Base-by-base conservation (phyloP, 2,888 invertebrate genomes). In the Meghimatium bilineatum region DNA sequence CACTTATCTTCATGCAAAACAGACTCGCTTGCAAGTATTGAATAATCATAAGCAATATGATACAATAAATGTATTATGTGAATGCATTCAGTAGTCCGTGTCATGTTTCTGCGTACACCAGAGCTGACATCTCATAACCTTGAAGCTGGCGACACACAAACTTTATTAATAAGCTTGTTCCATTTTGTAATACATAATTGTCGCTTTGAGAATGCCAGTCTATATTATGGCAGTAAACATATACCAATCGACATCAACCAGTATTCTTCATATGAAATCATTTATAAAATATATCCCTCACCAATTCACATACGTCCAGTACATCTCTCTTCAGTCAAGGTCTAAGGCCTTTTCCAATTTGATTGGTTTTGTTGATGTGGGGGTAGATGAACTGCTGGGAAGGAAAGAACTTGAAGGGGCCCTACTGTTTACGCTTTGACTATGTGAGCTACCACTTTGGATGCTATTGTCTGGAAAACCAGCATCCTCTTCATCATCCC, bases 401-500 rank as follows among this genome's bases (percentile, higher is more conserved):
- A 66, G 63, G 49, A 82, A 75, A 66, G 66, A n/a, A 49, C 66
- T 82, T 5, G 66, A 67, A 20, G 60, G 52, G 63, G 36, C 29
- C 38, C 80, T 56, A 38, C 14, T 78, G 78, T 71, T 60, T 14
- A 36, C 23, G 23, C 38, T 29, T 34, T 34, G 56, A 60, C 60
- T 82, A 56, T 29, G 56, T 32, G 81, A 63, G 14, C 34, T 72
- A 32, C 63, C 60, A 32, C 23, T 81, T 44, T 66, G 74, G 69
- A 2, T 60, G 49, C 69, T 32, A 23, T 32, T 78, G 44, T 78
- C 66, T 56, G 71, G 71, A 71, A 60, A 60, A 6, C 60, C 82
- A 1, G 76, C 79, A 36, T 83, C 86, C 26, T 79, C 82, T 14
- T 89, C 90, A 60, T 88, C 88, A 34, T 89, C 89, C n/a, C 88